Evolutionary conservation across 2,888 invertebrate species (phyloP), one percentile per base, ranked within the genome.

Genomic region (Melanotus villosus): DNA sequence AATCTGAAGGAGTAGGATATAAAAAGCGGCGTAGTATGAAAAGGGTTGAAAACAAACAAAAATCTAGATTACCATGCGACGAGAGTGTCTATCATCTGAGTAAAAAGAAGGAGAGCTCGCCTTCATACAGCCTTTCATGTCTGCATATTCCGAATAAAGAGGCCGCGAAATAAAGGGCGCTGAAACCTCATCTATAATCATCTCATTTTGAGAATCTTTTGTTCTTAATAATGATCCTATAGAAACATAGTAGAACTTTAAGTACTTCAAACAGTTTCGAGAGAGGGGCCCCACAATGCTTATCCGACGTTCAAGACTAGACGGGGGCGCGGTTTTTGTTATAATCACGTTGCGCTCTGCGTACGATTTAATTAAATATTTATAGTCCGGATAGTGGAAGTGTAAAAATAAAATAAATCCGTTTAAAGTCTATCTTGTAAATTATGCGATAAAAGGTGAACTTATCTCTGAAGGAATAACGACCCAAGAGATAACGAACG

Each of bases 151-250:
- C 71, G 73, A 72, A 73, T 76, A 75, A 75, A 75, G 74, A 73
- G 75, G 70, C 74, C 73, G 69, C 69, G 73, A 73, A 72, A 77
- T 75, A 77, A 77, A 78, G 77, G 76, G 75, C 78, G 75, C 75
- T 71, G 78, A 79, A 78, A 80, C 81, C 81, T 80, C 82, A 82
- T 83, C 82, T 80, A 82, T 82, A 83, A 83, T 83, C 83, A 83
- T 83, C 83, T 83, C 83, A 82, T 84, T 84, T 82, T 81, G 80
- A 78, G 78, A 81, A 82, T 82, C 84, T 83, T 84, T 84, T 84
- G 84, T 84, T 83, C 83, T 79, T 82, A 83, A 83, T 84, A 84
- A 84, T 83, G 84, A 84, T 82, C 80, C 83, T 76, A 70, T 70
- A 70, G 70, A 70, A 70, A 70, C 66, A 70, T 65, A 65, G 70